phyloP scores from a whole-genome alignment of 2,888 invertebrate species.

The Dryococelus australis region DNA sequence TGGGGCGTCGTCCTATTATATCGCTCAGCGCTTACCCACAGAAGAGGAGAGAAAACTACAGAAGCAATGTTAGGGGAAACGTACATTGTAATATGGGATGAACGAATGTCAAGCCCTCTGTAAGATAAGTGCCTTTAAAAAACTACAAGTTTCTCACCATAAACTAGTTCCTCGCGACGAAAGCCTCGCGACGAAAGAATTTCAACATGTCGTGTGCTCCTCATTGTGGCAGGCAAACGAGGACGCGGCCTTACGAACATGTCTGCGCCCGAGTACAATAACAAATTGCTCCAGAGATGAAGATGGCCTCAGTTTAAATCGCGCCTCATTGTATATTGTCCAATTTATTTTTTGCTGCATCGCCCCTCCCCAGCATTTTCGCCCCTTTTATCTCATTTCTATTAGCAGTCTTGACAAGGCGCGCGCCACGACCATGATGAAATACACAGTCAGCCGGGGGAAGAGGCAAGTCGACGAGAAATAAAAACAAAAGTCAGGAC shows the following conservation, averaged over 20 bases:
- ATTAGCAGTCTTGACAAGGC: not conserved
- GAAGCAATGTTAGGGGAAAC: too few species aligned
- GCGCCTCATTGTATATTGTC: not conserved
- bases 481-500: slow-evolving; percentile 42
- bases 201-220: not conserved
- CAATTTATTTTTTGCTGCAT: not conserved
- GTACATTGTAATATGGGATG: too few species aligned
- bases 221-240: not conserved
- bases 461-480: not conserved
- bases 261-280: not conserved
- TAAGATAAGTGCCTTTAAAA: too few species aligned
- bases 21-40: too few species aligned
- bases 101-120: too few species aligned
- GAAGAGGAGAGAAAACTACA: too few species aligned
- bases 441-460: slow-evolving; percentile 1
- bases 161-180: too few species aligned
- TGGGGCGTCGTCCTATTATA: too few species aligned
- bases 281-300: not conserved
- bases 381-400: slow-evolving; percentile 24
- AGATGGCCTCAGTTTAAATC: not conserved
- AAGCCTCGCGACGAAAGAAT: not conserved
- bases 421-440: slow-evolving; percentile 18
- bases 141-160: too few species aligned
- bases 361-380: not conserved
- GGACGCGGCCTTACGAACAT: not conserved